Conservation (phyloP, 2,113 vertebrate genomes). For the Datnioides undecimradiatus region DNA sequence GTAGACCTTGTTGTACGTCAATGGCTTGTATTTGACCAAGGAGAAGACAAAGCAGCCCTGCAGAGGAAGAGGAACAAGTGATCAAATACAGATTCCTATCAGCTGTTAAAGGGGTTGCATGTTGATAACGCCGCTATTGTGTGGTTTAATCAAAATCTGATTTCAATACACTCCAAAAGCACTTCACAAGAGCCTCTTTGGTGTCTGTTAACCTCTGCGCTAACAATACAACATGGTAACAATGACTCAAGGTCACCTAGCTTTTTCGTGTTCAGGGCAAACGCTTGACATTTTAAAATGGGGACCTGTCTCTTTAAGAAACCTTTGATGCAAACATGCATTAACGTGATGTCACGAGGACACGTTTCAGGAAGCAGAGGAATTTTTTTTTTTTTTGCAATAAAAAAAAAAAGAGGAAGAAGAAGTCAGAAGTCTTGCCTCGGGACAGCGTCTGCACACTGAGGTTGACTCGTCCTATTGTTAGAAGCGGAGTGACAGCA, state of each 20-base stretch:
- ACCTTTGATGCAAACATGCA: not conserved
- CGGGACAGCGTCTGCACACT: not conserved
- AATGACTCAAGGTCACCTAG: too few relatives aligned
- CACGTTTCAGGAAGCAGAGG: constrained; percentile 20
- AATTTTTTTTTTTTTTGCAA: not conserved
- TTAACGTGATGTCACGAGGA: too few relatives aligned
- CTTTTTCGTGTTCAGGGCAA: too few relatives aligned
- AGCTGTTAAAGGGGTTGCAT: too few relatives aligned
- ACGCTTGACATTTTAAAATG: not conserved
- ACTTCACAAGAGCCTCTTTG: too few relatives aligned
- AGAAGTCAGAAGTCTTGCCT: not conserved
- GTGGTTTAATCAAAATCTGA: too few relatives aligned
- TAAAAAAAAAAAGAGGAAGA: constrained; percentile 27
- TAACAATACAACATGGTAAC: too few relatives aligned
- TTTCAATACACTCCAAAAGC: too few relatives aligned
- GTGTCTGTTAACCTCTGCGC: too few relatives aligned
- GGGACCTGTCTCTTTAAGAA: not conserved
- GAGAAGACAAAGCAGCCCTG: constrained; percentile 98
- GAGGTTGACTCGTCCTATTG: not conserved
- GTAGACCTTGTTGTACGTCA: constrained; percentile 98
- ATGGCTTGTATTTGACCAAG: constrained; percentile 94
- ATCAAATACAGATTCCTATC: not conserved
- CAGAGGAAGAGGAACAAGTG: constrained; percentile 5
- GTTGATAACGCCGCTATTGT: too few relatives aligned
- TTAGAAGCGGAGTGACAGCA: not conserved